Evolutionary conservation across 2,113 vertebrate species (phyloP).

Genomic region (Ifrita kowaldi): DNA sequence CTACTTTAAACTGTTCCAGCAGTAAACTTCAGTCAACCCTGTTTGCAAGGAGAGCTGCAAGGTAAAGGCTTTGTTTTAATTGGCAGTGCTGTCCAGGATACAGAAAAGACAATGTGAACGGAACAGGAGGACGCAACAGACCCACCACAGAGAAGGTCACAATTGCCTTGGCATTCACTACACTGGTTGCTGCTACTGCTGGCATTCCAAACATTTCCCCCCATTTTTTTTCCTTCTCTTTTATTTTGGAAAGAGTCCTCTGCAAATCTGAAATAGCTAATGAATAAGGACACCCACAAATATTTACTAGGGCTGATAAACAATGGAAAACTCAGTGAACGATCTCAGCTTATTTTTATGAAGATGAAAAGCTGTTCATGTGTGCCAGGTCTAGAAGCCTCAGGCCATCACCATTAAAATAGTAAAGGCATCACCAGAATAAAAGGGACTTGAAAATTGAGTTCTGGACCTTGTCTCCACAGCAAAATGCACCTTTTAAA

Average conservation of each 20-base stretch:
- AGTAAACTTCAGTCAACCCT: background rate
- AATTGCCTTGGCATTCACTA: background rate
- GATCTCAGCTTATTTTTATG: background rate
- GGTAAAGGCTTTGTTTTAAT: conserved; percentile 14
- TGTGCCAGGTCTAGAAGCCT: conserved; percentile 37
- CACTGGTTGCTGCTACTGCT: background rate
- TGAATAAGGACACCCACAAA: conserved; percentile 21
- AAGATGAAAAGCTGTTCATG: background rate
- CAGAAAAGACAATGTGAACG: background rate
- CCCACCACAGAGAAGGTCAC: background rate
- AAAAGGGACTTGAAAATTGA: background rate
- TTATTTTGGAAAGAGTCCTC: background rate
- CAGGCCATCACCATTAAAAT: background rate
- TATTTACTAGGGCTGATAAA: conserved; percentile 59
- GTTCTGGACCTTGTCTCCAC: background rate
- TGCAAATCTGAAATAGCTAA: conserved; percentile 11
- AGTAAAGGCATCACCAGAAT: background rate
- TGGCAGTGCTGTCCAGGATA: background rate
- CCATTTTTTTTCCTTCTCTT: background rate
- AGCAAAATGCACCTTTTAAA: background rate
- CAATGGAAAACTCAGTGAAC: conserved; percentile 35
- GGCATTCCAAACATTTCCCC: background rate
- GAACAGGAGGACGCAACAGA: background rate
- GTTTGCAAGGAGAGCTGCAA: background rate
- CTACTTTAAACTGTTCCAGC: background rate